A percentile compares a stretch with the other conserved stretches of the same genome.
Evolutionary conservation across 2,113 vertebrate genomes (phyloP).

Genomic region (Catharus minimus): DNA sequence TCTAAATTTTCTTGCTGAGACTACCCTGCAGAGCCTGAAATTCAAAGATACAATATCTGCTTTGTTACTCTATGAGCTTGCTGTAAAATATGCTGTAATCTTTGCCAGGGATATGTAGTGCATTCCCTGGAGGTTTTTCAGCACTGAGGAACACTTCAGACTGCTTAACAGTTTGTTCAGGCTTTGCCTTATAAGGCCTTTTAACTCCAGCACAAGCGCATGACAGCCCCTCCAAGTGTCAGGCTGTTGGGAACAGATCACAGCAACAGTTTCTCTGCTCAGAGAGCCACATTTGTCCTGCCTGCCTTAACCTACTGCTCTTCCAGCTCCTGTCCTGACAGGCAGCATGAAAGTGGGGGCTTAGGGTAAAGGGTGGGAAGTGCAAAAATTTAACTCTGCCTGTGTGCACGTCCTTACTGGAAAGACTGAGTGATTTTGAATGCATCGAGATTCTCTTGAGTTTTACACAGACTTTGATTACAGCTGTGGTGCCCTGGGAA

Average conservation of each 20-base stretch:
- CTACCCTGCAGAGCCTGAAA: conserved; percentile 24
- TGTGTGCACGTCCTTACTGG: not conserved
- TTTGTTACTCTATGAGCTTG: conserved; percentile 68
- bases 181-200: conserved; percentile 86
- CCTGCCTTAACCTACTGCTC: not conserved
- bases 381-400: not conserved
- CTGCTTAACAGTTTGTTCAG: conserved; percentile 59
- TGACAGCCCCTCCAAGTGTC: conserved; percentile 68
- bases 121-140: conserved; percentile 74
- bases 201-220: conserved; percentile 68
- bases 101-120: conserved; percentile 75
- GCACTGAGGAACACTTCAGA: conserved; percentile 71
- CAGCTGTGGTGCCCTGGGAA: not conserved
- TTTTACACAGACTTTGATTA: not conserved
- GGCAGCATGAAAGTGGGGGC: not conserved
- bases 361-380: not conserved
- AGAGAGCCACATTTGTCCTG: not conserved
- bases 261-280: conserved; percentile 35
- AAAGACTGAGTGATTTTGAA: not conserved
- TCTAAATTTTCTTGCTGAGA: conserved; percentile 47
- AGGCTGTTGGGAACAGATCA: conserved; percentile 68
- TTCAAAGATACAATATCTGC: conserved; percentile 68
- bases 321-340: conserved; percentile 16
- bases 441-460: accelerated
- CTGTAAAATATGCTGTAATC: conserved; percentile 71